A percentile compares a stretch with the other conserved stretches of the same genome.
Conservation (phyloP, 2,797 vertebrate genomes). For the Poecilia velifera region DNA sequence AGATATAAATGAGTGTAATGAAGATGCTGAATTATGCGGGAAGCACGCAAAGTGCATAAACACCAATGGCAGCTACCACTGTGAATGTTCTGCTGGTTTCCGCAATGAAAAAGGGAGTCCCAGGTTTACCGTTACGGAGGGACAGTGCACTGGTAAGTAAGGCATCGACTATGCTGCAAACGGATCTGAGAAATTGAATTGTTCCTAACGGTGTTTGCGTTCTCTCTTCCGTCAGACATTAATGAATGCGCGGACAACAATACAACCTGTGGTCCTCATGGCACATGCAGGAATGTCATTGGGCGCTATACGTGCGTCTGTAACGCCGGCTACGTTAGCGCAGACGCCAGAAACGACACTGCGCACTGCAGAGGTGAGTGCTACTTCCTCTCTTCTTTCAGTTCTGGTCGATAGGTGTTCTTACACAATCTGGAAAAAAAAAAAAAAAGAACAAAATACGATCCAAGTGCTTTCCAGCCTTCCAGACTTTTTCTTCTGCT, state of each 20-base stretch:
- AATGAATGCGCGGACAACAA: slow-evolving; percentile 29
- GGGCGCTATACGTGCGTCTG: slow-evolving; percentile 65
- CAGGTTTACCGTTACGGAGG: rapidly evolving
- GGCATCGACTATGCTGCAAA: neutral
- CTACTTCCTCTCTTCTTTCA: neutral
- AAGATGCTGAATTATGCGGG: rapidly evolving
- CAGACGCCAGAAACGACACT: rapidly evolving
- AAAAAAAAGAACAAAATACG: neutral
- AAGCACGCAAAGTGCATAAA: neutral
- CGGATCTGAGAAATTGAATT: neutral
- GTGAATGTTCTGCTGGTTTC: slow-evolving; percentile 43
- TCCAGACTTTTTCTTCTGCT: neutral
- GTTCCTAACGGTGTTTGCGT: neutral
- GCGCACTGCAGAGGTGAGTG: slow-evolving; percentile 56
- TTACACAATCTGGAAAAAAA: neutral
- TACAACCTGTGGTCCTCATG: slow-evolving; percentile 32
- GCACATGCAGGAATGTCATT: slow-evolving; percentile 50
- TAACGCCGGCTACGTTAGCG: slow-evolving; percentile 33
- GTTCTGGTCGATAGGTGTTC: neutral
- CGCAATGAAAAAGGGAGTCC: rapidly evolving
- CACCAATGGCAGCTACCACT: slow-evolving; percentile 47
- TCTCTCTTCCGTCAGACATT: slow-evolving; percentile 45
- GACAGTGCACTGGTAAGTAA: slow-evolving; percentile 55
- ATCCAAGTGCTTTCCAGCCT: neutral
- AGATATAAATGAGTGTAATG: slow-evolving; percentile 48